Base-by-base conservation (phyloP, 2,888 invertebrate genomes). In the Thera britannica region DNA sequence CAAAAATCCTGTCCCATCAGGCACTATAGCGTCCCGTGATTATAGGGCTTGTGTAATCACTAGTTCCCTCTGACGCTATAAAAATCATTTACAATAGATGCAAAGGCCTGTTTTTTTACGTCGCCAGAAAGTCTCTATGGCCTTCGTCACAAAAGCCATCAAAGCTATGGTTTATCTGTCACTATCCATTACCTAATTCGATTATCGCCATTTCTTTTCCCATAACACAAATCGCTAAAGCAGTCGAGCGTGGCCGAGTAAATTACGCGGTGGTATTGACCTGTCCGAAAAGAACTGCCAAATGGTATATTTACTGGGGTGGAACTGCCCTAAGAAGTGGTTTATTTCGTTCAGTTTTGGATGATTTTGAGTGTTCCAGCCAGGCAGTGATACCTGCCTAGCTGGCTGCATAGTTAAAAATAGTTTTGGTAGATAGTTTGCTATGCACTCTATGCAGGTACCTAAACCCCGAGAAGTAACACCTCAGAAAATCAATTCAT, bases 241-340 rank as follows among this genome's bases (percentile, higher is more conserved):
- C 49, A 58, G 41, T 36, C 58, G 51, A 46, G 44, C 58, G 41
- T 44, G 35, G 3, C 63, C 2, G 51, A 58, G 52, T 46, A 38
- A 58, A 64, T 64, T 64, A 52, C 58, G 48, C 55, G 56, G 48
- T 56, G 36, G 23, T 48, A 41, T 58, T 58, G 63, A 62, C 62
- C 62, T 55, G 60, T 34, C 34, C 44, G n/a, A 44, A 41, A n/a
- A 34, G 44, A 46, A 52, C 41, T 54, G 34, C 34, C 38, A 11
- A 61, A 61, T 62, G n/a, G 54, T 12, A 61, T 54, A 46, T n/a
- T 62, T 35, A 62, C n/a, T 62, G 55, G 54, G 1, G 54, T 62
- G 55, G 35, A 34, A 55, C 54, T 23, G 36, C 36, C 4, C 6
- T 11, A 41, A 8, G 4, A 51, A 38, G 46, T 59, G 6, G 59